Percentiles rank a stretch among this genome's conserved stretches.
These are phyloP conservation scores for Penaeus chinensis DNA, from an alignment of 1,140 invertebrate genomes.

Conservation along the genomic window DNA sequence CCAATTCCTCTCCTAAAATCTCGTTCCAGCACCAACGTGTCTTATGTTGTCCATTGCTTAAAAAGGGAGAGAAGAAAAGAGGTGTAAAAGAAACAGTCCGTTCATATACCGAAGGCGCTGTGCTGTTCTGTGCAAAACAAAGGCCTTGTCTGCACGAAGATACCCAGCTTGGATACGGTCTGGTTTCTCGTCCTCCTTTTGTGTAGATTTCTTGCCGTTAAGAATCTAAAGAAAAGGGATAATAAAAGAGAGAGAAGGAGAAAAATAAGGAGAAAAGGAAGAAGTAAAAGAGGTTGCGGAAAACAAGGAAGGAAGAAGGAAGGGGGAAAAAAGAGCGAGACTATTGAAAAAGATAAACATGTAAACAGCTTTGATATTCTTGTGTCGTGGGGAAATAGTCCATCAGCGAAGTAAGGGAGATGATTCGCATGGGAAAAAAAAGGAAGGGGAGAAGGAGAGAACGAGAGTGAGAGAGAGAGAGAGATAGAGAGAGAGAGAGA, in stretches of 20 bases:
- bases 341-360: background rate
- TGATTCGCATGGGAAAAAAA: background rate
- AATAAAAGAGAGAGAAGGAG: background rate
- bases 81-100: background rate
- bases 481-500: background rate
- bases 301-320: background rate
- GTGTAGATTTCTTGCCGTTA: too few relatives aligned
- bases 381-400: too few relatives aligned
- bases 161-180: too few relatives aligned
- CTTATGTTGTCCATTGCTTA: too few relatives aligned
- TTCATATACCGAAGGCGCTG: background rate
- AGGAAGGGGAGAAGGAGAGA: background rate
- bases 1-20: too few relatives aligned
- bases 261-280: background rate
- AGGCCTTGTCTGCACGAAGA: too few relatives aligned
- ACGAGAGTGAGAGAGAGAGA: slow-evolving; percentile 11
- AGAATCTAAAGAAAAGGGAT: background rate
- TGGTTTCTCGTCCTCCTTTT: too few relatives aligned
- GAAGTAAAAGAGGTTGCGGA: background rate
- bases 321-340: background rate
- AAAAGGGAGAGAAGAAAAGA: background rate
- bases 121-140: background rate
- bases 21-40: too few relatives aligned
- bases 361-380: too few relatives aligned
- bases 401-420: background rate